Conservation (phyloP, 53 echinoderm and acorn worm species). For the Echinometra lucunter region DNA sequence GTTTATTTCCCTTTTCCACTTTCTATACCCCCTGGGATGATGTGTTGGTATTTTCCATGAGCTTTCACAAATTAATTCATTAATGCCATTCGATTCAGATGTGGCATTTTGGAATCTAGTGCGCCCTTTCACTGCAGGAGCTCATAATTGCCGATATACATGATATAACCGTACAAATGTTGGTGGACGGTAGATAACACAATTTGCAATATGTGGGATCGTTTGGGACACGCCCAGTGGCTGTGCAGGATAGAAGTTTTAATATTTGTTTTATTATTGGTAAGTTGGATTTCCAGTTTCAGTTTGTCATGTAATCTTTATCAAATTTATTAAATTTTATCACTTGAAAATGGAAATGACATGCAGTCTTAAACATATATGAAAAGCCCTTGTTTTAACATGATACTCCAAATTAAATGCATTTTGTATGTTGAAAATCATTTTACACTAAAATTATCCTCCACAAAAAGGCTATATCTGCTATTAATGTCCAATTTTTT, state of each 20-base stretch:
- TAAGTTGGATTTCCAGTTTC: constrained; percentile 9
- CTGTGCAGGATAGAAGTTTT: background rate
- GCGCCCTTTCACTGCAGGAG: background rate
- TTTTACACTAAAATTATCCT: too few relatives aligned
- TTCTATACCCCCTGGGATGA: background rate
- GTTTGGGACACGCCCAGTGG: constrained; percentile 29
- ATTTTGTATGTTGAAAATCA: too few relatives aligned
- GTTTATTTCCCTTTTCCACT: background rate
- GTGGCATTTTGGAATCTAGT: background rate
- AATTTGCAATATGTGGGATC: constrained; percentile 45
- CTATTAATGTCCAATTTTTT: too few relatives aligned
- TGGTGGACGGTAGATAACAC: background rate
- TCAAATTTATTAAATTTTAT: too few relatives aligned
- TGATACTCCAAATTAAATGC: too few relatives aligned
- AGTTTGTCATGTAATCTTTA: too few relatives aligned
- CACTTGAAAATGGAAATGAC: too few relatives aligned
- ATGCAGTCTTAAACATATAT: too few relatives aligned
- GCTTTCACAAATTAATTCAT: background rate
- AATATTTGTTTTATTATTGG: constrained; percentile 11
- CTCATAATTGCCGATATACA: background rate
- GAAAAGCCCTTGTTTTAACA: too few relatives aligned
- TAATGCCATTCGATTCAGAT: background rate
- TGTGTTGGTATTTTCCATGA: background rate
- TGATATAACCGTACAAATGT: background rate
- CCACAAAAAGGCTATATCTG: too few relatives aligned